Evolutionary conservation across 1,140 invertebrate genomes (phyloP).

Genomic region (Zaprionus inermis): DNA sequence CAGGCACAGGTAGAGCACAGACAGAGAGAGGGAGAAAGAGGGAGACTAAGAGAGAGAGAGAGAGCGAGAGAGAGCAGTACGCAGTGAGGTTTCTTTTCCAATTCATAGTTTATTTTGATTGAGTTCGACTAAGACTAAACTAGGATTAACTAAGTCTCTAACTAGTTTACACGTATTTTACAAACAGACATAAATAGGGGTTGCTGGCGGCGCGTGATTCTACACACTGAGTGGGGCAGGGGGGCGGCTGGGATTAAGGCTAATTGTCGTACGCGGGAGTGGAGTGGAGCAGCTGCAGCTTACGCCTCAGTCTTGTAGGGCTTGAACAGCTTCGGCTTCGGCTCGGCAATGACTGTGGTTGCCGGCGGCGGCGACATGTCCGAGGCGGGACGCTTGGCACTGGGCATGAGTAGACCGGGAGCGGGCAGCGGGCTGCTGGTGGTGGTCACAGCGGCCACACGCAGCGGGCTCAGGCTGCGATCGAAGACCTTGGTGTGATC

Average conservation of each 20-base stretch:
- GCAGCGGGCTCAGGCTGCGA: conserved; percentile 58
- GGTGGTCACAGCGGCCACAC: conserved; percentile 7
- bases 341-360: conserved; percentile 71
- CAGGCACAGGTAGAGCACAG: background rate
- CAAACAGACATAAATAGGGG: conserved; percentile 31
- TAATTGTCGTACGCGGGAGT: conserved; percentile 66
- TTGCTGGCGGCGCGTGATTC: conserved; percentile 33
- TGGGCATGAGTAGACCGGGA: conserved; percentile 68
- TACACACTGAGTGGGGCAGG: conserved; percentile 44
- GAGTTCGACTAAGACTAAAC: conserved; percentile 39
- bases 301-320: conserved; percentile 88
- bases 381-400: conserved; percentile 69
- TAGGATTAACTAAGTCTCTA: conserved; percentile 34
- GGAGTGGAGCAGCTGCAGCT: background rate
- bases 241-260: conserved; percentile 33
- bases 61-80: background rate
- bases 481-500: conserved; percentile 82
- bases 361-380: conserved; percentile 62
- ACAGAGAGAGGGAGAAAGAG: background rate
- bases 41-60: background rate
- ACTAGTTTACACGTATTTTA: conserved; percentile 38
- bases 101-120: conserved; percentile 36
- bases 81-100: conserved; percentile 7
- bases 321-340: conserved; percentile 88
- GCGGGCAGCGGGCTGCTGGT: conserved; percentile 65